Percentiles rank a stretch among this genome's conserved stretches.
Conservation (phyloP, 2,113 vertebrate genomes). For the Columbina picui region DNA sequence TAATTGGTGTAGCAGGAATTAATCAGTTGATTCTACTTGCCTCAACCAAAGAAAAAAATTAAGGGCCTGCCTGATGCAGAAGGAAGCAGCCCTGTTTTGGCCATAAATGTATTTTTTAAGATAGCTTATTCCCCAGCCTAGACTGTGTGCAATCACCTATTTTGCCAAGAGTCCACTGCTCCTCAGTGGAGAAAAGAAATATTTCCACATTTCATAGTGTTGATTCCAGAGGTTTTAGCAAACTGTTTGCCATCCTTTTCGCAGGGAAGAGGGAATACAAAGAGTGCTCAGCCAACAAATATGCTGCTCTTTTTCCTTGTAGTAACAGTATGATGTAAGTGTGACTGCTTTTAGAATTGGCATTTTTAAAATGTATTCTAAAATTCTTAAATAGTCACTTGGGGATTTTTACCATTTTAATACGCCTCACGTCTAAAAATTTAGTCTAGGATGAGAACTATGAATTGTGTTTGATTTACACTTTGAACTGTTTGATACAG, state of each 20-base stretch:
- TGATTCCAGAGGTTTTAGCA: background rate
- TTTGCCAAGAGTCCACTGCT: background rate
- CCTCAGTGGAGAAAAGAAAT: background rate
- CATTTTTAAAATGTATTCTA: background rate
- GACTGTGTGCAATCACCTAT: background rate
- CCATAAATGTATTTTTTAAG: background rate
- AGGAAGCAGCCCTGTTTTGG: background rate
- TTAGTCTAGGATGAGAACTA: background rate
- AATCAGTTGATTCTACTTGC: background rate
- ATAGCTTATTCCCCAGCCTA: background rate
- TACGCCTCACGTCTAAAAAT: background rate
- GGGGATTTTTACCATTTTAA: background rate
- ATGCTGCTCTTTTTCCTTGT: background rate
- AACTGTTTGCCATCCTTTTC: background rate
- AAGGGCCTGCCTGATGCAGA: background rate
- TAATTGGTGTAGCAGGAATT: background rate
- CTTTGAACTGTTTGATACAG: background rate
- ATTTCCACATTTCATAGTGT: background rate
- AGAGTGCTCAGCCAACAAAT: background rate
- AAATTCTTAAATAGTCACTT: background rate
- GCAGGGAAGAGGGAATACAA: background rate
- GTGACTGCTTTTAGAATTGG: background rate
- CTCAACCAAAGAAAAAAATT: background rate
- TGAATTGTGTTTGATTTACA: background rate
- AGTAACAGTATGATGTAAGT: background rate